Percentiles rank a stretch among this genome's conserved stretches.
Evolutionary conservation across 2,113 vertebrate genomes (phyloP).

Genomic region (Pagrus major): DNA sequence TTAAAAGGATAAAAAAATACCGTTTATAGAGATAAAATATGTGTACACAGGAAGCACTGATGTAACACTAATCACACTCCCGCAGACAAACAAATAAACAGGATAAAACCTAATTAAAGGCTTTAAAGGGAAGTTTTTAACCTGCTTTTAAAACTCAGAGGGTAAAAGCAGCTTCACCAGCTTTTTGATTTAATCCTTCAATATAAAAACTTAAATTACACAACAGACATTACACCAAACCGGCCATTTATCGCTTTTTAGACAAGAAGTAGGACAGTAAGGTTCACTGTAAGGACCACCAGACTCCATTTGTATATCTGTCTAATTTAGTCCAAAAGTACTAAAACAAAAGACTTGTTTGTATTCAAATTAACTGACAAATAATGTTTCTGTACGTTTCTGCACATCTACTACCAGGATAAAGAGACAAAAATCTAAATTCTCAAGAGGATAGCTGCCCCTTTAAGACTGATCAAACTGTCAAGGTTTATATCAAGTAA

Average conservation of each 20-base stretch:
- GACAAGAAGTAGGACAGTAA: background rate
- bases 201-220: background rate
- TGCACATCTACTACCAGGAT: too few species aligned
- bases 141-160: conserved; percentile 12
- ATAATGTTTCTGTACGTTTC: too few species aligned
- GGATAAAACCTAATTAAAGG: conserved; percentile 9
- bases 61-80: background rate
- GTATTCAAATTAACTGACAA: too few species aligned
- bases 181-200: conserved; percentile 33
- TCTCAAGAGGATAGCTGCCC: too few species aligned
- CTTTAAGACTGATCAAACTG: too few species aligned
- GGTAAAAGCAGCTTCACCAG: conserved; percentile 22
- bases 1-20: background rate
- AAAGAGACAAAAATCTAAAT: too few species aligned
- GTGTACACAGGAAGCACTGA: background rate
- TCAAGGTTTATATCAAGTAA: too few species aligned
- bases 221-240: too few species aligned
- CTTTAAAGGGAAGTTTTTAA: background rate
- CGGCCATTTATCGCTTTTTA: conserved; percentile 16
- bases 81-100: background rate
- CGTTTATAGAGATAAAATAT: background rate
- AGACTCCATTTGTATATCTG: too few species aligned
- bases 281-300: background rate
- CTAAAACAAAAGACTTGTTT: background rate
- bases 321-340: background rate